Evolutionary conservation across 2,113 vertebrate species (phyloP), one percentile per base, ranked within the genome.

Genomic region (Todiramphus saurophagus): DNA sequence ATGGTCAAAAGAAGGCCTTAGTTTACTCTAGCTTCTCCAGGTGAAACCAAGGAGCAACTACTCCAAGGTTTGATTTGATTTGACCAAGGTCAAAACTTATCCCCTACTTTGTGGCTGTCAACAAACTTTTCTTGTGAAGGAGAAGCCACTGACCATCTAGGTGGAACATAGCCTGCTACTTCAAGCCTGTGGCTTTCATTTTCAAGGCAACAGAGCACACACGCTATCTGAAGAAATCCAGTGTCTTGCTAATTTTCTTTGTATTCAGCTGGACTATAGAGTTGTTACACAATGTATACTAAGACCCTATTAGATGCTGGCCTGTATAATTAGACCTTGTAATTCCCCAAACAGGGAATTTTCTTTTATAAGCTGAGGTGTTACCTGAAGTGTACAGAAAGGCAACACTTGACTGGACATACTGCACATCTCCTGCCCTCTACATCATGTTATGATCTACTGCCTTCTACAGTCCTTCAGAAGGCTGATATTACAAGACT

Each of bases 41-140:
- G n/a, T 70, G 21, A 87, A 77, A 87, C 27, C 25, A 78, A 70
- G 15, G 4, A 72, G 8, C 25, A 69, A 33, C 12, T 37, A 8
- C 44, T 77, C 50, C 35, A 53, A 69, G 33, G 24, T 46, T 60
- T 58, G 12, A 53, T 51, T 68, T 69, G 39, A 73, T 74, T 7
- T 81, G 53, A 43, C 17, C 28, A n/a, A 81, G 25, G 50, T 73
- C 31, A 75, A 80, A 84, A 67, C 7, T 31, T 27, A 78, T 64
- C 4, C 21, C 37, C n/a, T 51, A 24, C 12, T 39, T 35, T 53
- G 28, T 0, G 0, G 18, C 43, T 41, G 41, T 69, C 41, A 68
- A 73, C 27, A 73, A 63, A 51, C 39, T 64, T 46, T 4, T 30
- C 27, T 9, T 20, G 31, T 11, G 72, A 74, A 79, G n/a, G 18